Evolutionary conservation across 1,140 invertebrate species (phyloP).

Genomic region (Sitobion miscanthi): DNA sequence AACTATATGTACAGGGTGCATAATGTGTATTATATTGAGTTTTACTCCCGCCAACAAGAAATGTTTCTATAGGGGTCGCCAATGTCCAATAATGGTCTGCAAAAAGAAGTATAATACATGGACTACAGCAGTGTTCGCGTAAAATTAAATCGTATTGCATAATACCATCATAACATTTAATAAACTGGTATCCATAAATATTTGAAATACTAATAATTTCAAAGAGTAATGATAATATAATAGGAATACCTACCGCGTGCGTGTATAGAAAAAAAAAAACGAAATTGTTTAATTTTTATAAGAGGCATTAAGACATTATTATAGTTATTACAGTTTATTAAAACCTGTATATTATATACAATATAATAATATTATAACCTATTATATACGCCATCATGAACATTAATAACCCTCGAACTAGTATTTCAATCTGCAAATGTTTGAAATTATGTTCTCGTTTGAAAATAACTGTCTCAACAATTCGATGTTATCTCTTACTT

Average conservation of each 20-base stretch:
- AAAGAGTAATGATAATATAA: not conserved
- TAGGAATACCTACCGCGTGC: not conserved
- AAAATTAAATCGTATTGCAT: not conserved
- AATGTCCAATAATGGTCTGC: not conserved
- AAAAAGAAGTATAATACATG: not conserved
- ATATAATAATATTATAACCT: not conserved
- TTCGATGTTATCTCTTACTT: not conserved
- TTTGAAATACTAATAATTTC: too few relatives aligned
- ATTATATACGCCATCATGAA: not conserved
- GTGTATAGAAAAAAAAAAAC: not conserved
- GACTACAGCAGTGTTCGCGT: not conserved
- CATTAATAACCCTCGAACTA: not conserved
- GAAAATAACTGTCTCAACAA: not conserved
- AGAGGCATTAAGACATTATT: not conserved
- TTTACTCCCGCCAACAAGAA: not conserved
- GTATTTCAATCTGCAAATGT: not conserved
- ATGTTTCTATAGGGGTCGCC: not conserved
- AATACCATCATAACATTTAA: not conserved
- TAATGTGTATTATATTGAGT: not conserved
- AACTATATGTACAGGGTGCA: not conserved
- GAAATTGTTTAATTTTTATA: not conserved
- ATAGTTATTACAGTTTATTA: not conserved
- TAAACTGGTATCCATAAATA: not conserved
- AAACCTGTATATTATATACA: not conserved
- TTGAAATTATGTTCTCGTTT: not conserved